phyloP scores from a whole-genome alignment of 2,797 vertebrate species.

The Holocentrus rufus region DNA sequence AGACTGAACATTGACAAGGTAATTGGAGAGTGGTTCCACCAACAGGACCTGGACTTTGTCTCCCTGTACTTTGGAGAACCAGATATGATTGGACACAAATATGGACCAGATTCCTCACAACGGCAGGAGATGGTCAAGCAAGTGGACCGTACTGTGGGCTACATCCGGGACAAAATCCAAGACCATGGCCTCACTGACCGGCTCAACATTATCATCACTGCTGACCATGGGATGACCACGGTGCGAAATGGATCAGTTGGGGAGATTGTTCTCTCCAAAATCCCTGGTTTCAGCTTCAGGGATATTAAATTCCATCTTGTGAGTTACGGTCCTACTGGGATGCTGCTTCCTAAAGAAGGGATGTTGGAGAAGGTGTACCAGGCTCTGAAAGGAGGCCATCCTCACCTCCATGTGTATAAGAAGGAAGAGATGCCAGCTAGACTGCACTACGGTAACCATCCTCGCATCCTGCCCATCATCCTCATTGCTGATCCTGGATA shows the following conservation, averaged over 20 bases:
- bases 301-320: slow-evolving; percentile 87
- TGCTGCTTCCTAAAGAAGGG: slow-evolving; percentile 87
- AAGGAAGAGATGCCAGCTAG: slow-evolving; percentile 83
- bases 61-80: slow-evolving; percentile 90
- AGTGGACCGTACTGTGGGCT: slow-evolving; percentile 87
- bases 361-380: slow-evolving; percentile 83
- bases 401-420: slow-evolving; percentile 85
- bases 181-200: slow-evolving; percentile 60
- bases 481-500: slow-evolving; percentile 84
- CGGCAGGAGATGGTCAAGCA: slow-evolving; percentile 83
- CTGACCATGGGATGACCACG: slow-evolving; percentile 88
- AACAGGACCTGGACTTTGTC: slow-evolving; percentile 84
- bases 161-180: slow-evolving; percentile 78
- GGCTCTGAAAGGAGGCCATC: slow-evolving; percentile 82
- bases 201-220: slow-evolving; percentile 87
- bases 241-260: slow-evolving; percentile 60
- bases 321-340: slow-evolving; percentile 86
- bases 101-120: slow-evolving; percentile 84
- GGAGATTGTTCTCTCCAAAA: slow-evolving; percentile 74
- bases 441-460: slow-evolving; percentile 81
- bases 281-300: slow-evolving; percentile 83
- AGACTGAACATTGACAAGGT: slow-evolving; percentile 79
- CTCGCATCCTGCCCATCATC: slow-evolving; percentile 80
- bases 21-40: slow-evolving; percentile 82
- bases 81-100: slow-evolving; percentile 83